Conservation (phyloP, 2,113 vertebrate species). For the Hydrolagus affinis region DNA sequence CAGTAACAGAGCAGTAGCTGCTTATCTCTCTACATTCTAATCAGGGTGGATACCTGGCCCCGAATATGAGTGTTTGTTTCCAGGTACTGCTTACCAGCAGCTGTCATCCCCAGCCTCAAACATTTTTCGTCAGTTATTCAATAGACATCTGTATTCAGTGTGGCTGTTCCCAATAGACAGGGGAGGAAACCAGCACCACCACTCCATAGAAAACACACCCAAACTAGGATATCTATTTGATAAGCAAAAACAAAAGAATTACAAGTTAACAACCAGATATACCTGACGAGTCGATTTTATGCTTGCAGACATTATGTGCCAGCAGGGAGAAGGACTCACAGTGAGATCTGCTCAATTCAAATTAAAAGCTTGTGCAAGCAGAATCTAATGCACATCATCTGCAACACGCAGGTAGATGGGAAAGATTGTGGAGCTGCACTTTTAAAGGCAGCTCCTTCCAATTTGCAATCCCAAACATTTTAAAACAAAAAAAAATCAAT, state of each 20-base stretch:
- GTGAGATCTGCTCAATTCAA: too few relatives aligned
- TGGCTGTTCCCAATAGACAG: too few relatives aligned
- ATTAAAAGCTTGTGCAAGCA: neutral
- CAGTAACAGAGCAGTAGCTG: too few relatives aligned
- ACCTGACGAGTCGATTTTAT: neutral
- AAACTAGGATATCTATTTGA: neutral
- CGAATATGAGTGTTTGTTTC: too few relatives aligned
- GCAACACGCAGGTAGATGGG: neutral
- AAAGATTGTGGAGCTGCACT: neutral
- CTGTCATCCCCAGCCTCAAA: too few relatives aligned
- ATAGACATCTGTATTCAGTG: too few relatives aligned
- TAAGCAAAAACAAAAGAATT: neutral
- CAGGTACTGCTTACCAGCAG: too few relatives aligned
- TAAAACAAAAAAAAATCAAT: conserved; percentile 20
- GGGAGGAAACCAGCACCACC: too few relatives aligned
- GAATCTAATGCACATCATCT: neutral
- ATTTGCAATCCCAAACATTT: neutral
- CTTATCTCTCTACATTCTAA: too few relatives aligned
- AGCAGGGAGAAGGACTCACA: too few relatives aligned
- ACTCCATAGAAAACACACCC: neutral
- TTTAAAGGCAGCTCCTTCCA: neutral
- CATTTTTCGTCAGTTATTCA: too few relatives aligned
- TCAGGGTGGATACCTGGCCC: too few relatives aligned
- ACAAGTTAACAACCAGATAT: neutral
- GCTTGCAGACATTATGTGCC: neutral